Evolutionary conservation across 1,140 invertebrate species (phyloP), one percentile per base, ranked within the genome.

Genomic region (Chrysoperla carnea): DNA sequence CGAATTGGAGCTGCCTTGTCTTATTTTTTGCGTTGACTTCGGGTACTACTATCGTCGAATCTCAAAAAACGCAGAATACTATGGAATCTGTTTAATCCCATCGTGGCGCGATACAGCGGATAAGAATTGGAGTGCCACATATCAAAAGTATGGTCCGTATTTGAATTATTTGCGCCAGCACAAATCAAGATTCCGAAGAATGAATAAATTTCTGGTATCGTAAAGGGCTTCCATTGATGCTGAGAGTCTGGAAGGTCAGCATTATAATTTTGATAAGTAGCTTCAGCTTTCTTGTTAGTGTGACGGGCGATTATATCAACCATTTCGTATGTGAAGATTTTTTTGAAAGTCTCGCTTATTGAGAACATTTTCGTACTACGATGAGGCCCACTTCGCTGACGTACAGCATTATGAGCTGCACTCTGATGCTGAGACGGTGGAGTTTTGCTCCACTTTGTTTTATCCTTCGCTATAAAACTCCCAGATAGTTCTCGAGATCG

Each of bases 1-100:
- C 45, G 47, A 23, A 57, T 53, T 31, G 54, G 46, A 46, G 57
- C 52, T 40, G 53, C 48, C 43, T 59, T 56, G 36, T 61, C 56
- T 8, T 44, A 13, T 48, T 51, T 37, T 42, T 36, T 43, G 23
- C 56, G 41, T 48, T 50, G 23, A 37, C 7, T 29, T 36, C 52
- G 42, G 35, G 51, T 57, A 33, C 48, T 45, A 36, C 27, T 44
- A 38, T 59, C 49, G 42, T 59, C 56, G 48, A 61, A 60, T 46
- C 53, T 37, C 11, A 57, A 36, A 33, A 50, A 52, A 6, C 45
- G 40, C 28, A 56, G 31, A 33, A 60, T 44, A 43, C 48, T 50
- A 14, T 37, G 29, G 38, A 57, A 59, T 37, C 51, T 42, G 31
- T 48, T 50, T 15, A 56, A n/a, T 39, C 31, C 33, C 47, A 57